Base-by-base conservation (phyloP, 2,113 vertebrate species). In the Thinocorus orbignyianus region DNA sequence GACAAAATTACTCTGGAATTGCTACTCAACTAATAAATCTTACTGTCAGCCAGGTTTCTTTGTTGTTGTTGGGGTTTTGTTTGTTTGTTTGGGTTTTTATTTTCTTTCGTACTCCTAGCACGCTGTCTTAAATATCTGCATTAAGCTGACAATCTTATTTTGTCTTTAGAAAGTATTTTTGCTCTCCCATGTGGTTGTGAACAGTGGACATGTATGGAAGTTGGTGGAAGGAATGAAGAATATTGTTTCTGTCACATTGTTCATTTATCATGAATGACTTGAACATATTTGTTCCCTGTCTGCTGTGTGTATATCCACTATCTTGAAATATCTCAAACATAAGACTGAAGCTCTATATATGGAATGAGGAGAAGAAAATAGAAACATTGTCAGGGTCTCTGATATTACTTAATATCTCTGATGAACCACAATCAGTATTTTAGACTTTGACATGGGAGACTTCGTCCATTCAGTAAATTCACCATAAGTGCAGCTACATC, bases 1-100 rank as follows among this genome's bases (percentile, higher is more conserved):
- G 86, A 77, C 55, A 93, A 95, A 96, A 92, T 93, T 83, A 35
- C 26, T 10, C n/a, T 90, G 68, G 85, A 84, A 72, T 88, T 92
- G 70, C 41, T 64, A 79, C 22, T 12, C 1, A 6, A 26, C 60
- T 58, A 91, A 85, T 89, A 88, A 55, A 94, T 95, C 70, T 86
- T 85, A 55, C 54, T 84, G 83, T 88, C 86, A 89, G 30, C 10
- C 22, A 30, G 31, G 31, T 77, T 78, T 86, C 20, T 26, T 79
- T 55, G 24, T 26, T 66, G 31, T 30, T 14, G 52, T 31, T 65
- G 31, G 41, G 41, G 41, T 37, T 17, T 48, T 77, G 65, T 87
- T 62, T 11, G 26, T 54, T 70, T 93, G 23, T 35, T 54, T 8
- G 41, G 33, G 3, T 62, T 82, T 88, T 72, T 11, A 66, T 90